phyloP scores from a whole-genome alignment of 2,797 vertebrate genomes.

The Menidia menidia region DNA sequence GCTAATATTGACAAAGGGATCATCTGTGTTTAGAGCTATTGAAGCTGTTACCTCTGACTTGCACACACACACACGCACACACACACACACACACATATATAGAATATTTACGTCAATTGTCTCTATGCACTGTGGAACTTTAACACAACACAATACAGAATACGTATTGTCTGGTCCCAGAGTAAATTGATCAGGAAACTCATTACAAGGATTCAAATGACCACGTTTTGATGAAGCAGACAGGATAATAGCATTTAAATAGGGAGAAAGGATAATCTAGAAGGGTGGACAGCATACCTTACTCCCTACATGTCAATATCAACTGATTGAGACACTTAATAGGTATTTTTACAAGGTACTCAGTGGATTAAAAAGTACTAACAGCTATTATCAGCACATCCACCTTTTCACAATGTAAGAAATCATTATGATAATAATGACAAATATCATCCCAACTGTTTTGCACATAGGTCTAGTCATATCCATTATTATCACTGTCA shows the following conservation, averaged over 20 bases:
- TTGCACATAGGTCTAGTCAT: constrained; percentile 32
- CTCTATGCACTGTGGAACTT: neutral
- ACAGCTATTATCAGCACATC: neutral
- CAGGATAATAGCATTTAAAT: neutral
- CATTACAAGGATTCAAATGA: no score
- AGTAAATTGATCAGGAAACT: no score
- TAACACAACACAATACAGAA: no score
- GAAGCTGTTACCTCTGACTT: neutral
- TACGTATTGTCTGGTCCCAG: no score
- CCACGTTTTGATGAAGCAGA: neutral
- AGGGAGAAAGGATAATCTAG: neutral
- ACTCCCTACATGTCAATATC: neutral
- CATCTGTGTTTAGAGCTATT: neutral
- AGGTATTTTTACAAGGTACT: neutral
- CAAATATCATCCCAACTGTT: neutral
- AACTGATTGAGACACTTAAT: neutral
- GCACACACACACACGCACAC: neutral
- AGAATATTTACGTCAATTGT: neutral
- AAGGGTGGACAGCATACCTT: neutral
- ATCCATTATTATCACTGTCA: constrained; percentile 32
- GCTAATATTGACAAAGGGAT: constrained; percentile 1
- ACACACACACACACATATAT: neutral
- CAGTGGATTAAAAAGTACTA: neutral
- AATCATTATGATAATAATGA: neutral
- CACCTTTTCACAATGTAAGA: neutral